Base-by-base conservation (phyloP, 2,888 invertebrate species). In the Drosophila mimica region DNA sequence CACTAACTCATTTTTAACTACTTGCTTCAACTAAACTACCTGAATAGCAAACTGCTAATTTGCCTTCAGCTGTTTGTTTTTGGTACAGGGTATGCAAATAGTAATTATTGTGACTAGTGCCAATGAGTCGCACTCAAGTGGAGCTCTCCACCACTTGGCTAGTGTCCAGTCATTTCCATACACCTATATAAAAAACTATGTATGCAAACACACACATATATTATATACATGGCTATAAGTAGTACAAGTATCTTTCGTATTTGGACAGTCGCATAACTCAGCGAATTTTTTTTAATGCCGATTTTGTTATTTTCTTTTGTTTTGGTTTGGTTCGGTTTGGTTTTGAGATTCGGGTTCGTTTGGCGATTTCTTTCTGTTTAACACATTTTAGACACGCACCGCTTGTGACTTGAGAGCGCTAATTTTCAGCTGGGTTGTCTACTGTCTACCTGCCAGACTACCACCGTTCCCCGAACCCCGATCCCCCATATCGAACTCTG, bases 361-460 rank as follows among this genome's bases (percentile, higher is more conserved):
- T 75, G 72, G 71, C 86, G 88, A 82, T 83, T 80, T 83, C 88
- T 82, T 83, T 86, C 58, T 61, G 75, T 69, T 83, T 85, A 85
- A 82, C 85, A 85, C 81, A 81, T 81, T 84, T 81, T 68, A 70
- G 82, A 69, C 77, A 78, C 79, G 77, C 77, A 66, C 40, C 59
- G 36, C 53, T 62, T 60, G 56, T 46, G 60, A 58, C 31, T 62
- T 59, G 53, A 49, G 65, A 70, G 79, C 60, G 77, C 61, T 70
- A 79, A 74, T 79, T 77, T 66, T 31, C 7, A 28, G 62, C 49
- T 8, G 51, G 31, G 20, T 9, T 0, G 48, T 25, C 40, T 31
- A 28, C n/a, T 25, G 25, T 25, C 38, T 9, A 30, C 36, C 36
- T 36, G 36, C 6, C 53, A 53, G 9, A n/a, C 58, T 4, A 0